Base-by-base conservation (phyloP, 2,113 vertebrate genomes). In the Bambusicola thoracicus region DNA sequence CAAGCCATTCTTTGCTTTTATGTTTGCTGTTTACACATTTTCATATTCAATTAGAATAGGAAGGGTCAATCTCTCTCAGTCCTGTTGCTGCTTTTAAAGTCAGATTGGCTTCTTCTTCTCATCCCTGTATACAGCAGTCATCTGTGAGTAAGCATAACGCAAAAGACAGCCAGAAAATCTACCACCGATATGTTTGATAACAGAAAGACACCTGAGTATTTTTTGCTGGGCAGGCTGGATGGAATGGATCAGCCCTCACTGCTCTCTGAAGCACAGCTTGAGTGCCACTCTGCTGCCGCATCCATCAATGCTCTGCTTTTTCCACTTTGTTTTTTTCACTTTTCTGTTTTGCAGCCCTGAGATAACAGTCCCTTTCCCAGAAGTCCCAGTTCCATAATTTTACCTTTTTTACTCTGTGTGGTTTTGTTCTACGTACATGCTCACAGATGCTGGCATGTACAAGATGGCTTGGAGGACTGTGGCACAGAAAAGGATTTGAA, bases 211-310 rank as follows among this genome's bases (percentile, higher is more conserved):
- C 34, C 36, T 38, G 19, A n/a, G 11, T 29, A 43, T 4, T 38
- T 43, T 66, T 59, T 58, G 8, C 15, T 58, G 36, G 11, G 8
- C 41, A 78, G n/a, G 44, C 30, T 83, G 41, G 32, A 43, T 8
- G 5, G 19, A 19, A 63, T 1, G 0, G 0, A 0, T 10, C 43
- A 18, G 3, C 44, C 67, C n/a, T 18, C 8, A 48, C 22, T 70
- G 34, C 34, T 29, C 8, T 36, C 34, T 34, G 18, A 43, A 13
- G 8, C 63, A 51, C 11, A 70, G 11, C 16, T 44, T 80, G 32
- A 34, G 27, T 62, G 14, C 22, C 18, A 16, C 16, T 92, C 11
- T 80, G 6, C 19, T 16, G 27, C 8, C 24, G 51, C 48, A 59
- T 56, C 34, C 30, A 15, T 22, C 46, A 67, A 20, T 0, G 2